Percentiles rank a stretch among this genome's conserved stretches.
Evolutionary conservation across 2,888 invertebrate species (phyloP).

Genomic region (Oeneis ivallda): DNA sequence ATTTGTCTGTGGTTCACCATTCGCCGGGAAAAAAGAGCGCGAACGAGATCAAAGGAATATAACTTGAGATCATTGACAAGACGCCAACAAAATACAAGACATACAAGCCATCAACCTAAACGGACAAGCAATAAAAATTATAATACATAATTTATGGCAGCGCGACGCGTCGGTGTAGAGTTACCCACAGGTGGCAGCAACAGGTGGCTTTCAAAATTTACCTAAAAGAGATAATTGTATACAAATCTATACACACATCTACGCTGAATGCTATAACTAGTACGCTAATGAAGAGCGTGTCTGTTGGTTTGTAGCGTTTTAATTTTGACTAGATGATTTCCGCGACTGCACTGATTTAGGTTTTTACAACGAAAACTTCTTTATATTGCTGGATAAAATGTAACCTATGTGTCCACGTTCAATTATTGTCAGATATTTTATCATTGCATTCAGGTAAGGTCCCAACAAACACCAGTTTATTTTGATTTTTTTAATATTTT

Average conservation of each 20-base stretch:
- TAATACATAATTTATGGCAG: conserved; percentile 29
- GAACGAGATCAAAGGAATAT: not conserved
- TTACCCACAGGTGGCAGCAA: conserved; percentile 58
- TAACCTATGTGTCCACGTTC: no score
- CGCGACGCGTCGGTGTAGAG: conserved; percentile 44
- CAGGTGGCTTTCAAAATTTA: conserved; percentile 26
- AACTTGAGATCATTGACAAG: conserved; percentile 3
- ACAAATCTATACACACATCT: not conserved
- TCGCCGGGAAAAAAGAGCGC: not conserved
- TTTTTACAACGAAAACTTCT: no score
- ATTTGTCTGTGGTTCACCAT: not conserved
- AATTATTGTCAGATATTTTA: no score
- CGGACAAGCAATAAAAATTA: conserved; percentile 31
- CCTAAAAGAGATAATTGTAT: conserved; percentile 27
- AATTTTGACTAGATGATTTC: not conserved
- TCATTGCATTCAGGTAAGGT: no score
- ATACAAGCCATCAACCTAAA: conserved; percentile 18
- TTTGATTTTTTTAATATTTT: no score
- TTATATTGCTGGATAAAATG: no score
- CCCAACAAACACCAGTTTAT: no score
- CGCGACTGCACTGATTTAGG: no score
- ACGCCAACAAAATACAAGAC: conserved; percentile 4
- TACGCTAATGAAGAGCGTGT: not conserved
- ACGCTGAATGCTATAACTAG: not conserved
- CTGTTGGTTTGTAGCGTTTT: not conserved